Base-by-base conservation (phyloP, 2,888 invertebrate species). In the Serrognathus titanus region DNA sequence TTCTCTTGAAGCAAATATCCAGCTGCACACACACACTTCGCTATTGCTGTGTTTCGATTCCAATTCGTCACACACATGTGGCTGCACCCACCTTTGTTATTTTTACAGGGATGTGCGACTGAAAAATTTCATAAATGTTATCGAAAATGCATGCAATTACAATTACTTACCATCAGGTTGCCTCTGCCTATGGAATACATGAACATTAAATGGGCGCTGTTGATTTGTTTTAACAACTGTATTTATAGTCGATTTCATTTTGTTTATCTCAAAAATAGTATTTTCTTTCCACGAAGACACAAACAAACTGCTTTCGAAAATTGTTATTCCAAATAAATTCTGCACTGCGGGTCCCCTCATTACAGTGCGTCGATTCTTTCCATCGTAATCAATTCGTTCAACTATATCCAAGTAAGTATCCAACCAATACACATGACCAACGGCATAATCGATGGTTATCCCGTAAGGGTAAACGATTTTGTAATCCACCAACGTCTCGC, bases 381-480 rank as follows among this genome's bases (percentile, higher is more conserved):
- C 92, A 71, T 88, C 82, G 76, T 92, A 93, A 78, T 90, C 85
- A 16, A 89, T 84, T 58, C 89, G 81, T 77, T 92, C 90, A 4
- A 93, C 83, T 68, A 85, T 85, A 79, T 90, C 90, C 67, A 91
- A 81, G 77, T 89, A 91, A 6, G 85, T 84, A 77, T 93, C 93
- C 53, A 87, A 85, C 91, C 91, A 92, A 77, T 89, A 92, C 16
- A 92, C 82, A 69, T 83, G 82, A 68, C 85, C 81, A 50, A 83
- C 83, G 38, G 90, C 84, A 63, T 84, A 83, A 79, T 93, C 92
- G 50, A 89, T 81, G 12, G 88, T 80, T 36, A 92, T 80, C 55
- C 88, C 88, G 65, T 84, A 82, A 1, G 92, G 92, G 78, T 90
- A 90, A 62, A 91, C 89, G 58, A 92, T 89, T 75, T 86, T 85